Evolutionary conservation across 1,140 invertebrate genomes (phyloP).

Genomic region (Ceratoteleas bidentatus): DNA sequence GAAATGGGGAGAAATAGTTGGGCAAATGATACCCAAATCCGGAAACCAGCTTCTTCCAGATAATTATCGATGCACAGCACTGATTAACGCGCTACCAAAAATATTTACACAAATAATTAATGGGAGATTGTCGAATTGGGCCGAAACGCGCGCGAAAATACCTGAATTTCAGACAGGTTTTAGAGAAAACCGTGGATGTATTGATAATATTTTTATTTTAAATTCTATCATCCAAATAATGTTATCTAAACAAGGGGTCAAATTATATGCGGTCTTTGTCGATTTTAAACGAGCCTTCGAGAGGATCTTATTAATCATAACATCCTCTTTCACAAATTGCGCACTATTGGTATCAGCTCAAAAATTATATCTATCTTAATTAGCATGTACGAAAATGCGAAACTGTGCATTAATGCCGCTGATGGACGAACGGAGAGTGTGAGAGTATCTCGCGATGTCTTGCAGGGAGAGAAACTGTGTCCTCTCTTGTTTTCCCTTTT

Average conservation of each 20-base stretch:
- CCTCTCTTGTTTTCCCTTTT: constrained; percentile 10
- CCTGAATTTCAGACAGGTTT: constrained; percentile 16
- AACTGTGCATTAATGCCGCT: neutral
- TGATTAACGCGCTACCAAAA: constrained; percentile 4
- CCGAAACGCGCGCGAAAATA: neutral
- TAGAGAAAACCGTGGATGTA: neutral
- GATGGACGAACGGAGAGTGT: neutral
- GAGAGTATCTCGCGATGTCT: neutral
- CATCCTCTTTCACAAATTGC: constrained; percentile 6
- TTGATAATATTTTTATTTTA: constrained; percentile 12
- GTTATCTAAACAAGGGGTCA: neutral
- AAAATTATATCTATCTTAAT: constrained; percentile 8
- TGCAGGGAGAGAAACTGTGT: constrained; percentile 7
- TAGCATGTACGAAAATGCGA: constrained; percentile 3
- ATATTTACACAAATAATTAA: constrained; percentile 12
- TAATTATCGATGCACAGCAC: constrained; percentile 8
- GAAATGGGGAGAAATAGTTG: constrained; percentile 9
- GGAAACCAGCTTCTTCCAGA: neutral
- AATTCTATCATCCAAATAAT: constrained; percentile 1
- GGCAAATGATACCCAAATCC: constrained; percentile 11
- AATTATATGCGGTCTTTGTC: constrained; percentile 12
- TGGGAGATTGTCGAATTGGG: neutral
- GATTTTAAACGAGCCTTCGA: constrained; percentile 19
- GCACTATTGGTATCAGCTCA: neutral
- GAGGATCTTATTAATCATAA: constrained; percentile 1